phyloP scores from a whole-genome alignment of 2,888 invertebrate species.

The Agrotis exclamationis region DNA sequence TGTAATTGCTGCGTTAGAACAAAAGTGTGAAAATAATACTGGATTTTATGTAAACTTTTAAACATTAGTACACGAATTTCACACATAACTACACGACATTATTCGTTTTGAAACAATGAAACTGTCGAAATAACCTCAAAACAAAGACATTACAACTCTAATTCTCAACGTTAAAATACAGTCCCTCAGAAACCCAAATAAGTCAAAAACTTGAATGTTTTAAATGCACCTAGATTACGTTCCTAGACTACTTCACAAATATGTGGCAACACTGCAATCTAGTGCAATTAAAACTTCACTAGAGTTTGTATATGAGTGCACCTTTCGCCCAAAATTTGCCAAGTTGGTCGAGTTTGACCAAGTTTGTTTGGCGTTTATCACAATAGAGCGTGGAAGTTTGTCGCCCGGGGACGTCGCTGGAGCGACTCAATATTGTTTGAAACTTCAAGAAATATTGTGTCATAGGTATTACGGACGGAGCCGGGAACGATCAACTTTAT shows the following conservation, averaged over 20 bases:
- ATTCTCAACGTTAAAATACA: slow-evolving; percentile 32
- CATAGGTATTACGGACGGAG: slow-evolving; percentile 62
- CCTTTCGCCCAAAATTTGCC: slow-evolving; percentile 83
- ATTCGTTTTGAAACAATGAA: slow-evolving; percentile 29
- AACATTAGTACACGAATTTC: slow-evolving; percentile 3
- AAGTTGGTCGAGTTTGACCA: slow-evolving; percentile 75
- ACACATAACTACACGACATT: slow-evolving; percentile 23
- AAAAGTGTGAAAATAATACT: neutral
- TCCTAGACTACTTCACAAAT: slow-evolving; percentile 65
- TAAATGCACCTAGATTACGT: slow-evolving; percentile 61
- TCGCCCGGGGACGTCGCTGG: slow-evolving; percentile 67
- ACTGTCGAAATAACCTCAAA: slow-evolving; percentile 34
- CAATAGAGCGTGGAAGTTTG: slow-evolving; percentile 79
- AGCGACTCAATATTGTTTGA: slow-evolving; percentile 78
- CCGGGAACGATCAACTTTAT: slow-evolving; percentile 59
- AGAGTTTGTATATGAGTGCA: slow-evolving; percentile 86
- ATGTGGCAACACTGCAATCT: slow-evolving; percentile 79
- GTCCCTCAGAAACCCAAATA: slow-evolving; percentile 35
- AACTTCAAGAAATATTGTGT: slow-evolving; percentile 78
- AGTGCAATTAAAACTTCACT: slow-evolving; percentile 87
- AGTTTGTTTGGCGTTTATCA: slow-evolving; percentile 77
- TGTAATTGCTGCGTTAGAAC: slow-evolving; percentile 3
- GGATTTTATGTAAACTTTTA: slow-evolving; percentile 1
- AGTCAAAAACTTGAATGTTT: slow-evolving; percentile 63
- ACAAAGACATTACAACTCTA: slow-evolving; percentile 46